These are phyloP conservation scores for Strigamia transsilvanica DNA, from an alignment of 2,888 invertebrate species.

Conservation along the genomic window DNA sequence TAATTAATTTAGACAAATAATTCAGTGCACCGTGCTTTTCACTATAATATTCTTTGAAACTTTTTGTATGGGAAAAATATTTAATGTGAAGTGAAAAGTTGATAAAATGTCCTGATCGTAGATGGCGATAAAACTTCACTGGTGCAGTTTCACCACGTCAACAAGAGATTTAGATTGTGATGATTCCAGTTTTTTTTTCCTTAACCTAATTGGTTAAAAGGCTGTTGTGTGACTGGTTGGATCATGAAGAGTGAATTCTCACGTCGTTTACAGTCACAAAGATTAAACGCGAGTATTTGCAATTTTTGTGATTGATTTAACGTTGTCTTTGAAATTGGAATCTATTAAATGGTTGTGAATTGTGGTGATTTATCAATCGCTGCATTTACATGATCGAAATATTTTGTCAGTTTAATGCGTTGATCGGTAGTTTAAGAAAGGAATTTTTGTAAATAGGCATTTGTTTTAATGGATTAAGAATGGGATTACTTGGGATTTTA, in stretches of 20 bases:
- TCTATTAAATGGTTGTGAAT: not conserved
- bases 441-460: no score
- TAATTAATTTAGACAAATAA: not conserved
- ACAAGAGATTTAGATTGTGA: slow-evolving; percentile 25
- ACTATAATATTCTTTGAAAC: not conserved
- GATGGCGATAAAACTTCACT: not conserved
- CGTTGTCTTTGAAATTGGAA: not conserved
- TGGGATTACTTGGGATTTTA: no score
- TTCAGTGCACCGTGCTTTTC: not conserved
- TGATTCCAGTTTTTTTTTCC: not conserved
- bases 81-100: slow-evolving; percentile 4
- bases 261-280: not conserved
- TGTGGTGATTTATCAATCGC: not conserved
- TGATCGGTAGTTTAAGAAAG: no score
- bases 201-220: not conserved
- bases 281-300: not conserved
- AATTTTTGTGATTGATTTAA: not conserved
- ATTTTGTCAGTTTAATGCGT: no score
- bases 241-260: not conserved
- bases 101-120: not conserved
- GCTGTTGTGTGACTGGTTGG: not conserved
- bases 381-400: not conserved
- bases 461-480: no score
- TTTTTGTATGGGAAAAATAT: not conserved
- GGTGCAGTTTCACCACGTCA: not conserved